Base-by-base conservation (phyloP, 37 sponge, comb jelly and placozoan genomes). In the Hexactinellida sp. region DNA sequence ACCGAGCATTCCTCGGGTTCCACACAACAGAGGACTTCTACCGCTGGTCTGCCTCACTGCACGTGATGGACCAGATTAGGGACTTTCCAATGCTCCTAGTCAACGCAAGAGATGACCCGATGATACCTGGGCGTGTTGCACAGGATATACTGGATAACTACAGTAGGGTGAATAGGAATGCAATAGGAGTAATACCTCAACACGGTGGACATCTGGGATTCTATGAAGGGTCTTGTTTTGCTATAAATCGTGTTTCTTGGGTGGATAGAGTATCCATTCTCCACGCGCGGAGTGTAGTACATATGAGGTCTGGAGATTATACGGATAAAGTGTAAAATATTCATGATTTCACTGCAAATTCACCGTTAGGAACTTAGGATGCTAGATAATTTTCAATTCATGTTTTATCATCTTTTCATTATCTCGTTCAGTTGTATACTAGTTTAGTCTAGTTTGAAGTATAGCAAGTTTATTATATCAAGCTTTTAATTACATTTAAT, bases 121-220 rank as follows among this genome's bases (percentile, higher is more conserved):
- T 94, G 23, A 86, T 96, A 1, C 82, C 87, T 0, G 38, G 24
- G 63, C 39, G 54, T 28, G 36, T 90, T 24, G 86, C 85, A 37
- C 37, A 55, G 24, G 85, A 88, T 0, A 88, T 95, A 0, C 23
- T 37, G n/a, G 3, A 86, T 0, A 86, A 92, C 38, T 54, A 63
- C 76, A 25, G 76, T 25, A 30, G 38, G 87, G 92, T 86, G 37
- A 92, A 93, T 55, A 38, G 85, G 23, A 95, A 93, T 0, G 89
- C 94, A 25, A 76, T 95, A 35, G 90, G 92, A 63, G 90, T 95
- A 28, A 54, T 36, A 24, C 90, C 96, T 5, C 30, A 89, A 0
- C 84, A 95, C 84, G 98, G 98, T 30, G 93, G 94, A 35, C 98
- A 97, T 88, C 88, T 97, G 76, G 98, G 91, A 0, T 97, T 86